Evolutionary conservation across 2,797 vertebrate species (phyloP).

Genomic region (Sciaenops ocellatus): DNA sequence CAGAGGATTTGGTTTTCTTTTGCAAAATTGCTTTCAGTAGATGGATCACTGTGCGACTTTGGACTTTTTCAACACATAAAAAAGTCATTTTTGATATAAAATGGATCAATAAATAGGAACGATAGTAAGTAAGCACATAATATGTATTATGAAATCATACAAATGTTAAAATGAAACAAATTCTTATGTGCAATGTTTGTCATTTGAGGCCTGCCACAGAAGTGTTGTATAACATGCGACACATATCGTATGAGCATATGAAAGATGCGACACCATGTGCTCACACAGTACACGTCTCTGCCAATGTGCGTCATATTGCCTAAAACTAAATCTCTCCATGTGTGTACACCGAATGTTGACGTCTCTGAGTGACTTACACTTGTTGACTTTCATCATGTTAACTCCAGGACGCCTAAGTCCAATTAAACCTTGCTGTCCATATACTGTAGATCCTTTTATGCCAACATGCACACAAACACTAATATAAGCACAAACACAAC

Average conservation of each 20-base stretch:
- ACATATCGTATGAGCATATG: conserved; percentile 1
- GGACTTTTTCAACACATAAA: conserved; percentile 45
- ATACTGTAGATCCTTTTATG: neutral
- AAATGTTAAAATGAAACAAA: neutral
- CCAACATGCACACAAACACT: neutral
- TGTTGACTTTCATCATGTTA: conserved; percentile 15
- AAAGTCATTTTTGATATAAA: conserved; percentile 32
- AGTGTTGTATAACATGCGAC: conserved; percentile 12
- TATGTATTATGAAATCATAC: neutral
- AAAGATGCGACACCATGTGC: conserved; percentile 15
- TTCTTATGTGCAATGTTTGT: neutral
- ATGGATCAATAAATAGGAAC: neutral
- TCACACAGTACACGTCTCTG: neutral
- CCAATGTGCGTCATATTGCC: conserved; percentile 4
- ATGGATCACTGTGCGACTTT: conserved; percentile 42
- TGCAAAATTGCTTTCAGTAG: conserved; percentile 42
- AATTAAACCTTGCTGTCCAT: conserved; percentile 10
- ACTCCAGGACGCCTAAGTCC: neutral
- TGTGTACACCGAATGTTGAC: neutral
- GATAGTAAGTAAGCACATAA: neutral
- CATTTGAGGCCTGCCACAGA: neutral
- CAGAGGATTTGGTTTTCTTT: conserved; percentile 42
- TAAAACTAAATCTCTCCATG: conserved; percentile 5
- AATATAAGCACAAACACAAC: conserved; percentile 10
- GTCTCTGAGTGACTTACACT: neutral